Percentiles rank a stretch among this genome's conserved stretches.
Conservation (phyloP, 2,113 vertebrate genomes). For the Ceuthmochares aereus region DNA sequence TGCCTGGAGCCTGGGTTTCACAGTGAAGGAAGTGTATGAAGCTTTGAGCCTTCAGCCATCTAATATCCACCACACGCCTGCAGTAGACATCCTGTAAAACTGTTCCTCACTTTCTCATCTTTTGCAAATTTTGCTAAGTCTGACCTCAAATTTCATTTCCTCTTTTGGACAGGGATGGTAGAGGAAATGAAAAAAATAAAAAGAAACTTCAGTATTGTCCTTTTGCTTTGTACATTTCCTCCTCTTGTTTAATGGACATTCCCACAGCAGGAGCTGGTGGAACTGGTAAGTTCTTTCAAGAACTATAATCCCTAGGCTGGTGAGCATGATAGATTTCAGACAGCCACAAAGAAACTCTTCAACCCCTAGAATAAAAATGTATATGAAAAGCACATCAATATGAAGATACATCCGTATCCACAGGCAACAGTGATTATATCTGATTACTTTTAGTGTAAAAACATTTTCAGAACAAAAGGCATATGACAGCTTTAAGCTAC, state of each 20-base stretch:
- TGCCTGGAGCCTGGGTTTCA: neutral
- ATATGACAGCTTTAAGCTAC: neutral
- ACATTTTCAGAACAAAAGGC: conserved; percentile 11
- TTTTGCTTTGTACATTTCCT: neutral
- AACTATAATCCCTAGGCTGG: neutral
- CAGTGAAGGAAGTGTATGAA: neutral
- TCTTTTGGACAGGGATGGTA: neutral
- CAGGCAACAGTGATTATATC: conserved; percentile 5
- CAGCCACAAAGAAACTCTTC: neutral
- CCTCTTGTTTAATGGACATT: neutral
- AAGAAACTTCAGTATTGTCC: neutral
- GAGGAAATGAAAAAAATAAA: neutral
- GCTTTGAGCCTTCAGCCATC: neutral
- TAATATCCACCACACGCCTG: neutral
- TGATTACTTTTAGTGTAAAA: conserved; percentile 27
- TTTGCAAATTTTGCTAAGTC: neutral
- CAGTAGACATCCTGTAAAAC: neutral
- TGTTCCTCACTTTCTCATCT: neutral
- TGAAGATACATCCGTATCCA: conserved; percentile 5
- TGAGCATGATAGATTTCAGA: neutral
- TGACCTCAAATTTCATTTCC: neutral
- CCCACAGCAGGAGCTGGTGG: neutral
- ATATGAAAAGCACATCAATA: neutral
- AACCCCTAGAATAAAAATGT: neutral
- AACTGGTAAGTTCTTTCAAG: neutral